Evolutionary conservation across 2,888 invertebrate genomes (phyloP), one percentile per base, ranked within the genome.

Genomic region (Metalampra italica): DNA sequence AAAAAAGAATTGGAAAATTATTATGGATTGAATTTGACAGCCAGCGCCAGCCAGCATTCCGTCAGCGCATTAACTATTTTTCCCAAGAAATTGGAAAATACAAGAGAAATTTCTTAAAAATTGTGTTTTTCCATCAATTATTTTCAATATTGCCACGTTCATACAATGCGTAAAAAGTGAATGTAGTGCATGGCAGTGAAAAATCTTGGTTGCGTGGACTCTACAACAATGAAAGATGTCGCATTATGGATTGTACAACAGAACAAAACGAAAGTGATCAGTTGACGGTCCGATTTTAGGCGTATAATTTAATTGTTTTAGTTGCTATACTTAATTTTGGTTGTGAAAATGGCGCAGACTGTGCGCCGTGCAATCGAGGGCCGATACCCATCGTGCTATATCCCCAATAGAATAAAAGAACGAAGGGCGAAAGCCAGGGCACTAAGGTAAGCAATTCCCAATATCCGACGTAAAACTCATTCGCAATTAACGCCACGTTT

Each of bases 321-420:
- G 63, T 61, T 55, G 67, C 60, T 62, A 71, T 64, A 66, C 59
- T 69, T 59, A 56, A 61, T 55, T 59, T 62, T 53, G 52, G 58
- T 61, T 55, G 50, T 55, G 63, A 86, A 76, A 78, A 95, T 95
- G 95, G 93, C 94, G 64, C 93, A 94, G 79, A 94, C 94, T 29
- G 90, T 92, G 55, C 91, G 94, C 75, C 90, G 91, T 62, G 91
- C 94, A 46, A 90, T 95, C 51, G 95, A 94, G 68, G 96, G 96
- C 51, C 90, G 91, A 60, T 92, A 92, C 71, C 96, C 96, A 45
- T 92, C 95, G n/a, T 96, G 96, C 75, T 94, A 95, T 53, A 90
- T 92, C 62, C 90, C 88, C 41, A 90, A 90, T 54, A 92, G 96
- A 57, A 82, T 96, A 46, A 94, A 95, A 62, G 95, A 96, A 62